Evolutionary conservation across 2,888 invertebrate species (phyloP), one percentile per base, ranked within the genome.

Genomic region (Drosophila vallismaia): DNA sequence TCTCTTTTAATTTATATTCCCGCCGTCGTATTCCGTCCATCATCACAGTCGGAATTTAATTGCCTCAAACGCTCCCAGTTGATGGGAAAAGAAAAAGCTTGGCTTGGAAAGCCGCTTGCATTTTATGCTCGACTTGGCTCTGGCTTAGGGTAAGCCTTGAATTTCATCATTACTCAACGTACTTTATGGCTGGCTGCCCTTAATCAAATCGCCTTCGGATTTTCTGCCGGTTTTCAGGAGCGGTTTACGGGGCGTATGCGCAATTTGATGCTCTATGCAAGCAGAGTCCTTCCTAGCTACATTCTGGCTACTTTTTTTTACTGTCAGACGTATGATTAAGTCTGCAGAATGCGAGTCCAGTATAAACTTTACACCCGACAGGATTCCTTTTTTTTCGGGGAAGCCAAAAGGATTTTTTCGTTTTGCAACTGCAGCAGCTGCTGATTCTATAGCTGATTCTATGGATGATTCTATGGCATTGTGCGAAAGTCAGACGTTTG

Each of bases 201-300:
- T 74, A 76, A 78, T 76, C 71, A 81, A 83, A 83, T 77, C 59
- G 77, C 72, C 58, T 56, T 66, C 57, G 57, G 59, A 76, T 63
- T 73, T 71, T n/a, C n/a, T 42, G 2, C 42, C 26, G 42, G 7
- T 40, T 38, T 26, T 31, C 45, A 14, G 46, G 29, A n/a, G 44
- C 31, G 46, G 50, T 9, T 48, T 67, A 56, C 56, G 19, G 51
- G 70, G 67, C 79, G 71, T 78, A 83, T 80, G 70, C 63, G 79
- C 79, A 75, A 78, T 81, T 71, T 78, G 53, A 48, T 38, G 58
- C 31, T 58, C 52, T 73, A 69, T 28, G 42, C 75, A 64, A 66
- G 44, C 19, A 19, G 19, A 19, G 19, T 19, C 19, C 19, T 52
- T 55, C 50, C 19, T 19, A 19, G 19, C 19, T 19, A 19, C 19